Percentiles rank a stretch among this genome's conserved stretches.
phyloP scores from a whole-genome alignment of 2,113 vertebrate species.

The Saimiri boliviensis region DNA sequence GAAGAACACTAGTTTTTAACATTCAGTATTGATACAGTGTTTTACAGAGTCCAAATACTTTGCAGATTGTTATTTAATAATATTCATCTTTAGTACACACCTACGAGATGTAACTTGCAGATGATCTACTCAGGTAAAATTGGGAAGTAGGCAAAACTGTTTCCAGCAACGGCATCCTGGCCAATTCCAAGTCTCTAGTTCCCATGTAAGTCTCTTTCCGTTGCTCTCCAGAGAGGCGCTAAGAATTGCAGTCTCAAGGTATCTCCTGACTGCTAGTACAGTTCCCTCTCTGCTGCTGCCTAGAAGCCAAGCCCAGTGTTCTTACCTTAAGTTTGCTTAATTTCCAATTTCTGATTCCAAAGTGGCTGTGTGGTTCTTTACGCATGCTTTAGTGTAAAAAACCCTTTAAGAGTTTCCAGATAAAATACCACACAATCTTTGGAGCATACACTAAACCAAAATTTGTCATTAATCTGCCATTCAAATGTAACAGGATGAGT shows the following conservation, averaged over 20 bases:
- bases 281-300: not conserved
- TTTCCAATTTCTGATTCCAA: not conserved
- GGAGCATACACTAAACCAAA: not conserved
- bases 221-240: not conserved
- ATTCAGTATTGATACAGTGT: not conserved
- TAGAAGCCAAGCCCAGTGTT: not conserved
- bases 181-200: not conserved
- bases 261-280: not conserved
- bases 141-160: not conserved
- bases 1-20: not conserved
- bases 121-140: not conserved
- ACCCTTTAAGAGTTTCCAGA: not conserved
- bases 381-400: not conserved
- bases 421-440: not conserved
- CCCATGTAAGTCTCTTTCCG: not conserved
- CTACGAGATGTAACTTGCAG: not conserved
- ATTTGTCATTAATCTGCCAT: not conserved
- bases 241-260: not conserved
- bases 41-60: not conserved
- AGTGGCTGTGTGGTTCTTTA: not conserved
- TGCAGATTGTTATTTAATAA: not conserved
- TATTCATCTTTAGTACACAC: not conserved
- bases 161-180: not conserved
- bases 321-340: not conserved
- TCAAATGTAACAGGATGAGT: not conserved